Evolutionary conservation across 2,888 invertebrate genomes (phyloP).

Genomic region (Cosmorhoe ocellata): DNA sequence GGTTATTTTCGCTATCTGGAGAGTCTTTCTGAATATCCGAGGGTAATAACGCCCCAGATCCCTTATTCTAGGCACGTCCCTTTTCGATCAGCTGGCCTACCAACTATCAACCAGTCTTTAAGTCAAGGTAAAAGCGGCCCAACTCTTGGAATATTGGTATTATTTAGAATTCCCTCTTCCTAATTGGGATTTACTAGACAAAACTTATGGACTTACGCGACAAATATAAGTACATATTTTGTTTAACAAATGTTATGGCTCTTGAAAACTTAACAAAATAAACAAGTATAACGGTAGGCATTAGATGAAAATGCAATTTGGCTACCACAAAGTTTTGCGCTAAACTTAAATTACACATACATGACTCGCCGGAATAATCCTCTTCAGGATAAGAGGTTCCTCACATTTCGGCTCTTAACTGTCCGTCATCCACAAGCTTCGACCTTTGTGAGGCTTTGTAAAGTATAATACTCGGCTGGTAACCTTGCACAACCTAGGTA

Average conservation of each 20-base stretch:
- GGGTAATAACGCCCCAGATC: neutral
- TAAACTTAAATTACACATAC: constrained; percentile 66
- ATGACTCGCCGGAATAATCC: constrained; percentile 52
- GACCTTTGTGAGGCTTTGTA: constrained; percentile 40
- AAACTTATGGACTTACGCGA: too few relatives aligned
- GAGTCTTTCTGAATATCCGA: too few relatives aligned
- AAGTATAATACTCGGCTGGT: constrained; percentile 33
- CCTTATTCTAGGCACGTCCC: constrained; percentile 13
- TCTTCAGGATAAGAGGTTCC: constrained; percentile 30
- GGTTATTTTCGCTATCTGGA: neutral
- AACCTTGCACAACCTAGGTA: constrained; percentile 28
- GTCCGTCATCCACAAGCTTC: constrained; percentile 33
- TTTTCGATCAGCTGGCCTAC: constrained; percentile 16
- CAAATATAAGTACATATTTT: too few relatives aligned
- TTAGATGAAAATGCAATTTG: constrained; percentile 30
- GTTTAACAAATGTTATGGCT: too few relatives aligned
- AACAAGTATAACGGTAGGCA: constrained; percentile 4
- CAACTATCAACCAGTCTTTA: constrained; percentile 3
- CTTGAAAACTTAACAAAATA: constrained; percentile 10
- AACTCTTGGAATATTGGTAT: too few relatives aligned
- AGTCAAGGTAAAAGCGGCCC: neutral
- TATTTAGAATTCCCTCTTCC: too few relatives aligned
- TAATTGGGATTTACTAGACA: too few relatives aligned
- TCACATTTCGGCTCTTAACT: constrained; percentile 33
- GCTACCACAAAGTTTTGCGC: constrained; percentile 36